Conservation (phyloP, 2,113 vertebrate species). For the Ramphastos sulfuratus region DNA sequence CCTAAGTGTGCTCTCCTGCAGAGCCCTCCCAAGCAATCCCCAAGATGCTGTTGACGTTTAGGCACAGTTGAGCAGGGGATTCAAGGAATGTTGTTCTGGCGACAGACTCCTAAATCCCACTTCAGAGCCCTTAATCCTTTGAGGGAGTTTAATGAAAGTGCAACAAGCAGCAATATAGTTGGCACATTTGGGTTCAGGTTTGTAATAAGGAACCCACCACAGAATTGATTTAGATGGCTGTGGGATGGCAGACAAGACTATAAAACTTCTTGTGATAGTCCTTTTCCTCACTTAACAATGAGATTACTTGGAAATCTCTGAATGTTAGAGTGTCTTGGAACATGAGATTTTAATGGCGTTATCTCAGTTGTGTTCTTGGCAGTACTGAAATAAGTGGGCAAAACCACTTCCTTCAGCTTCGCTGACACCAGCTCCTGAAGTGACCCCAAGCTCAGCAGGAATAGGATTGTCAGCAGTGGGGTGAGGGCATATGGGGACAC, state of each 20-base stretch:
- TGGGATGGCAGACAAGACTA: neutral
- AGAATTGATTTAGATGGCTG: neutral
- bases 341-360: conserved; percentile 21
- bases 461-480: conserved; percentile 11
- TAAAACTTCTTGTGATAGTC: neutral
- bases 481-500: neutral
- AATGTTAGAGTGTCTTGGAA: neutral
- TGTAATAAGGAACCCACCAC: neutral
- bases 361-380: neutral
- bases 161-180: neutral
- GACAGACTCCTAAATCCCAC: neutral
- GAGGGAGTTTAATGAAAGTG: neutral
- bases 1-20: rapidly evolving
- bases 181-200: neutral
- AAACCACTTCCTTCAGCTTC: conserved; percentile 41
- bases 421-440: neutral
- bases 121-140: neutral
- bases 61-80: neutral
- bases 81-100: neutral
- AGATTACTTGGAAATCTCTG: conserved; percentile 10
- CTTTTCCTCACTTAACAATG: conserved; percentile 4
- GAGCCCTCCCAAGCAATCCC: rapidly evolving
- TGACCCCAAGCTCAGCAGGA: conserved; percentile 1
- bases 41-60: neutral
- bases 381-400: neutral